Conservation (phyloP, 2,113 vertebrate species). For the Daubentonia madagascariensis region DNA sequence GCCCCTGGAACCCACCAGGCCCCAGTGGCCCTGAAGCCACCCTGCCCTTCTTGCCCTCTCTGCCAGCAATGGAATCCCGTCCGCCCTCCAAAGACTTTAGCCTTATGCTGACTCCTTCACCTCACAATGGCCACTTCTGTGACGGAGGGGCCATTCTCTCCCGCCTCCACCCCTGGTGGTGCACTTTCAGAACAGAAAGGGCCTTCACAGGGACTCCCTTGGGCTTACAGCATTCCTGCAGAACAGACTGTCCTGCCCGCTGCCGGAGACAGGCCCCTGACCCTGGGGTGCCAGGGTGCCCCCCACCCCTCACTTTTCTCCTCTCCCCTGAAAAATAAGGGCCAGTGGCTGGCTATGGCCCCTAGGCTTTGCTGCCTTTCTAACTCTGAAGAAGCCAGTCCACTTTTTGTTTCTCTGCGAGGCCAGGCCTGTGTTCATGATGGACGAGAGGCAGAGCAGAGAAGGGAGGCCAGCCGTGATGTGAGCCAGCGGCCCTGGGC, state of each 20-base stretch:
- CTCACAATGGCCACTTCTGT: slow-evolving; percentile 8
- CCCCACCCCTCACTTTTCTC: no score
- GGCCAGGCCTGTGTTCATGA: neutral
- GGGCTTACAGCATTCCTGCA: neutral
- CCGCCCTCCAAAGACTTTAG: accelerated
- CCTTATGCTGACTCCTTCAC: neutral
- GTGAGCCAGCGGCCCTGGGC: neutral
- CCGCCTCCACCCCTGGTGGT: no score
- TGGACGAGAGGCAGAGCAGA: neutral
- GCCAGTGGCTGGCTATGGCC: neutral
- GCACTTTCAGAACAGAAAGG: neutral
- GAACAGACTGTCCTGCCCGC: neutral
- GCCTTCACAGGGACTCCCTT: neutral
- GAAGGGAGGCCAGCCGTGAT: neutral
- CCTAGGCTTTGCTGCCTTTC: neutral
- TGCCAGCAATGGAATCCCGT: no score
- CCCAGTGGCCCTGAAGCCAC: neutral
- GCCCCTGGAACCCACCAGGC: no score
- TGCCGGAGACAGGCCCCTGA: neutral
- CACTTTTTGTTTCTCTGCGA: neutral
- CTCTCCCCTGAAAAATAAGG: neutral
- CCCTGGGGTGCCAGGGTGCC: neutral
- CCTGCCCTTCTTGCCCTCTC: neutral
- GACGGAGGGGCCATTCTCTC: neutral
- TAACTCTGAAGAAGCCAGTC: neutral